These are phyloP conservation scores for Bombus impatiens DNA, from an alignment of 1,140 invertebrate genomes.

Conservation along the genomic window DNA sequence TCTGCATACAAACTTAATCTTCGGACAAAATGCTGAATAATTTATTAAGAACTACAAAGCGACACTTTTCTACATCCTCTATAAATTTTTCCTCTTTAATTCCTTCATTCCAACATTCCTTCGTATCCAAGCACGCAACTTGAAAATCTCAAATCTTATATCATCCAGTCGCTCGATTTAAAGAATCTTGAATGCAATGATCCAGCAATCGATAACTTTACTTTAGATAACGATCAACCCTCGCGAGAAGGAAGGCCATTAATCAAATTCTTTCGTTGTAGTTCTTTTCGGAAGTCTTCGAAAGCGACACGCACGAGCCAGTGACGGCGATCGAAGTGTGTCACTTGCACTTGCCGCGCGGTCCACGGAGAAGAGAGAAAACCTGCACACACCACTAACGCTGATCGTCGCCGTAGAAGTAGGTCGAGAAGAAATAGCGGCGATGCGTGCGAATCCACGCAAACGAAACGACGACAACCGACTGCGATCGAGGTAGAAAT, in stretches of 20 bases:
- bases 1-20: no score
- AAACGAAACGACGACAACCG: conserved; percentile 23
- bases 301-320: conserved; percentile 18
- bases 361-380: conserved; percentile 31
- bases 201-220: background rate
- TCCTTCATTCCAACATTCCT: background rate
- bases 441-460: conserved; percentile 43
- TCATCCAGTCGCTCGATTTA: background rate
- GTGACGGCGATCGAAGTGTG: conserved; percentile 39
- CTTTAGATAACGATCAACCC: no score
- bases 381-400: conserved; percentile 5
- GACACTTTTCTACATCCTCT: no score
- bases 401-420: conserved; percentile 28
- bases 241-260: background rate
- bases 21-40: no score
- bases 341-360: conserved; percentile 53
- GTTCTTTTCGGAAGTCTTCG: background rate
- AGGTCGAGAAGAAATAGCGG: conserved; percentile 54
- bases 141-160: background rate
- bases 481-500: conserved; percentile 51
- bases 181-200: background rate
- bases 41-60: no score
- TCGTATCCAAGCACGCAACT: no score
- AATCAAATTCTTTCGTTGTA: background rate
- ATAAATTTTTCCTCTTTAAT: no score